phyloP scores from a whole-genome alignment of 2,113 vertebrate species.

The Pteronura brasiliensis region DNA sequence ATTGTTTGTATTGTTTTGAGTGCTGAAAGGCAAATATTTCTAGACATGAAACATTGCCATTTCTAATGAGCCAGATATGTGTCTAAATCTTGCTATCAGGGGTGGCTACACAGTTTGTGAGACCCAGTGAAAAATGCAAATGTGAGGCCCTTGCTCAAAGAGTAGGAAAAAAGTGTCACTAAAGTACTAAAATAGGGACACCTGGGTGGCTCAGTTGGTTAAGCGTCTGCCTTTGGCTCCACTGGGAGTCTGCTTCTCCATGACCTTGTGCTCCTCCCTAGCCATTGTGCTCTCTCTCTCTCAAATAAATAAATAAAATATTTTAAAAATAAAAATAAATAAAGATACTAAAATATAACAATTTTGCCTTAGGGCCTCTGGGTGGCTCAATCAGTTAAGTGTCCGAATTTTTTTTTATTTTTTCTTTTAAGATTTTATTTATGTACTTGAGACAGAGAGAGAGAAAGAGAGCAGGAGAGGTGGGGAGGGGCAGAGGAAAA shows the following conservation, averaged over 20 bases:
- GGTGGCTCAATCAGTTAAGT: too few species aligned
- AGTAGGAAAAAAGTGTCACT: background rate
- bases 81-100: background rate
- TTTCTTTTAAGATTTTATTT: too few species aligned
- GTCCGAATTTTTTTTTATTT: too few species aligned
- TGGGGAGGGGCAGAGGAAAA: too few species aligned
- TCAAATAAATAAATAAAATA: background rate
- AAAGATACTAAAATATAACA: too few species aligned
- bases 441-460: too few species aligned
- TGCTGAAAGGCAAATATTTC: background rate
- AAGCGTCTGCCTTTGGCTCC: background rate
- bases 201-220: background rate
- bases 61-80: background rate
- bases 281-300: background rate
- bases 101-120: background rate
- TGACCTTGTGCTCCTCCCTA: background rate
- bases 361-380: too few species aligned
- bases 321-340: background rate
- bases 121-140: background rate
- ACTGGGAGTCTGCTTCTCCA: background rate
- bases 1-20: background rate
- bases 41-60: background rate
- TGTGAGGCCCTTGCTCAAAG: background rate
- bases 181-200: background rate
- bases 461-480: too few species aligned